Evolutionary conservation across 2,797 vertebrate species (phyloP), one percentile per base, ranked within the genome.

Genomic region (Sebastes iracundus): DNA sequence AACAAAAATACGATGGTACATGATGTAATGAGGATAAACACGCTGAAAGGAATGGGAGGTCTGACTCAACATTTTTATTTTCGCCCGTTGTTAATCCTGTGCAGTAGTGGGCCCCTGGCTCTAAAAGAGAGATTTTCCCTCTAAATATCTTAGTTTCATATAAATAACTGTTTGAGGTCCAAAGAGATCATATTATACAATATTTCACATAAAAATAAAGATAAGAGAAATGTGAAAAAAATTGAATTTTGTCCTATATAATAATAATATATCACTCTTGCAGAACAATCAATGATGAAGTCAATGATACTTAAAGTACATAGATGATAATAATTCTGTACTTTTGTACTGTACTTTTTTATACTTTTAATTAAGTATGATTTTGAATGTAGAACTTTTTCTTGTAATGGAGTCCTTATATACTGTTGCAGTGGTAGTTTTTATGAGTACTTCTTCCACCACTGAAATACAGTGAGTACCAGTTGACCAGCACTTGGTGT

Each of bases 161-260:
- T 55, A 55, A 23, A 55, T 55, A 11, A 55, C 22, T 11, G n/a
- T 55, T 12, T 55, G 53, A 23, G 53, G 53, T 18, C 18, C 53
- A 23, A 22, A 55, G n/a, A 23, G n/a, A 55, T 55, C 22, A 55
- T 22, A 55, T 23, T 23, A 55, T 52, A 52, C 49, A 52, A 20
- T 46, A 65, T 65, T 46, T 27, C 5, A 20, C 63, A 42, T 49
- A 27, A 25, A 64, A 42, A 14, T 11, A 20, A 49, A 66, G 13
- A 42, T 16, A 38, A 16, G 33, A 65, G 9, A 46, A 46, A 38
- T 4, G 10, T 35, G 60, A 35, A 16, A 33, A 22, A 33, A 62
- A 33, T 33, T 0, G 0, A 16, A 46, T 11, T 1, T 7, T 20
- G 22, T 35, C 42, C 42, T 9, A 7, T 23, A 38, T 16, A 25